A percentile compares a stretch with the other conserved stretches of the same genome.
Evolutionary conservation across 2,888 invertebrate genomes (phyloP).

Genomic region (Parapristionchus giblindavisi): DNA sequence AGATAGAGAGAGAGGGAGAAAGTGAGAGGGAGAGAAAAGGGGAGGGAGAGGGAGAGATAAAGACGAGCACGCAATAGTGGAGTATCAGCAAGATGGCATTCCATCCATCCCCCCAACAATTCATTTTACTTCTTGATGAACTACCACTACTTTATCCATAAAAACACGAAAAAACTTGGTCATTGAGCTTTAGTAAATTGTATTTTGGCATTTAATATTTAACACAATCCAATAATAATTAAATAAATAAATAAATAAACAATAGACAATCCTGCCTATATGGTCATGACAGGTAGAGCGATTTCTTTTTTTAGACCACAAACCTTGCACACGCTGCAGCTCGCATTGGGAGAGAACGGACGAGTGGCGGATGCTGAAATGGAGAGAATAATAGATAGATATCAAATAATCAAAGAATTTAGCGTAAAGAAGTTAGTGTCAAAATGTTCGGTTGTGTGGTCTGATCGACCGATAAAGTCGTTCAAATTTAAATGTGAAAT

Average conservation of each 20-base stretch:
- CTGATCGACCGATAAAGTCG: too few species aligned
- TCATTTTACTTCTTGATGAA: background rate
- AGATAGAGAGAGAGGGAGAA: background rate
- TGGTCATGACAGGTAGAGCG: too few species aligned
- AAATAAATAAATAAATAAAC: background rate
- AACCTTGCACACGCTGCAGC: constrained; percentile 67
- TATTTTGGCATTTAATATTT: too few species aligned
- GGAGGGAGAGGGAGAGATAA: constrained; percentile 17
- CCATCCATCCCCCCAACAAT: background rate
- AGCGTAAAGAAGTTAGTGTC: too few species aligned
- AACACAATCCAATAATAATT: background rate
- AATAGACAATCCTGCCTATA: background rate
- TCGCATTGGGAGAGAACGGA: constrained; percentile 68
- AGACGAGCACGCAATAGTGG: background rate
- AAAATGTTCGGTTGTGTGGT: too few species aligned
- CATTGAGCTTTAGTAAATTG: too few species aligned
- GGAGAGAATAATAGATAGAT: too few species aligned
- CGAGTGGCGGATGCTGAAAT: constrained; percentile 67
- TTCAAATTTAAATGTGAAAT: too few species aligned
- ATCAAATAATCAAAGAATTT: too few species aligned
- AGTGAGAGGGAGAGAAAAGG: background rate
- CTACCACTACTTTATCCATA: too few species aligned
- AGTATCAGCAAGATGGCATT: background rate
- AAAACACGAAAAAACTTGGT: too few species aligned
- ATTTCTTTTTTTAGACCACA: too few species aligned